Evolutionary conservation across 2,113 vertebrate species (phyloP).

Genomic region (Cinclus cinclus): DNA sequence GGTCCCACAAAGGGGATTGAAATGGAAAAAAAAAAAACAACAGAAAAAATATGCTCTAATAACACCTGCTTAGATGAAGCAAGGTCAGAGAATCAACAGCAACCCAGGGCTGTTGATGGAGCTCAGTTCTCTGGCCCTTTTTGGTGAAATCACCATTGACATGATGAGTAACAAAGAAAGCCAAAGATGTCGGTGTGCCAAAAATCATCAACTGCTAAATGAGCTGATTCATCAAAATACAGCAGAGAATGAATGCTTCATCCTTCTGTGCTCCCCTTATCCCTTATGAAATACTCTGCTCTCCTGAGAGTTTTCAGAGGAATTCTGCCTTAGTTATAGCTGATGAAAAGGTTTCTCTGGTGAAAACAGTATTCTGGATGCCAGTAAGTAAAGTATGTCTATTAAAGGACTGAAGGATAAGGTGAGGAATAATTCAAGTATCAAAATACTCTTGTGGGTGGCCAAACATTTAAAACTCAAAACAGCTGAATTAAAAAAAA

Average conservation of each 20-base stretch:
- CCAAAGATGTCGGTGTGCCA: neutral
- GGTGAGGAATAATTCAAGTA: neutral
- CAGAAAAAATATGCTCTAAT: neutral
- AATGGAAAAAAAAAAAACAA: neutral
- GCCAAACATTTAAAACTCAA: neutral
- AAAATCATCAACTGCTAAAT: neutral
- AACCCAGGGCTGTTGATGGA: neutral
- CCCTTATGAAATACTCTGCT: neutral
- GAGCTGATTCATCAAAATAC: neutral
- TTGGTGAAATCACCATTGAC: neutral
- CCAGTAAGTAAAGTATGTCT: neutral
- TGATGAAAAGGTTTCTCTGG: neutral
- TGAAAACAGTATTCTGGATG: neutral
- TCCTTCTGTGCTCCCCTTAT: neutral
- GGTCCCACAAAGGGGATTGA: neutral
- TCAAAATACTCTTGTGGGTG: neutral
- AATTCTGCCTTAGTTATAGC: neutral
- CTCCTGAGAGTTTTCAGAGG: neutral
- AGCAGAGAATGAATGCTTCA: neutral
- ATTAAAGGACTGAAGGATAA: neutral
- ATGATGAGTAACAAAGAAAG: neutral
- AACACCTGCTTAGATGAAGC: neutral
- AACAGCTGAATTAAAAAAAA: neutral
- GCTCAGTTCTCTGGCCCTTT: neutral
- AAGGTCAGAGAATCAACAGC: neutral